Conservation (phyloP, 2,888 invertebrate species). For the Nomada fabriciana region DNA sequence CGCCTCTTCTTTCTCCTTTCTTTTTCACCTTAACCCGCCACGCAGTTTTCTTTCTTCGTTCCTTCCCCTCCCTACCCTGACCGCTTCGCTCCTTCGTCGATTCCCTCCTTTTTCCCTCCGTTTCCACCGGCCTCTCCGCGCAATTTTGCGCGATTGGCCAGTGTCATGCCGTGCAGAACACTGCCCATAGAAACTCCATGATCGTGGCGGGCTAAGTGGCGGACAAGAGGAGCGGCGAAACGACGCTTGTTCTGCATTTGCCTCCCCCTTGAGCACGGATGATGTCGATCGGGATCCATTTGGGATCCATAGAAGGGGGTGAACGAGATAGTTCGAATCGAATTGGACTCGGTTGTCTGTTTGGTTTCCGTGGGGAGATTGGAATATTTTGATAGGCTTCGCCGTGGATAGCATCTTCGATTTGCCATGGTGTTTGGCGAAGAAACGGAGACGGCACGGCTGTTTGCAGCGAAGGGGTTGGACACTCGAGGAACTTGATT, state of each 20-base stretch:
- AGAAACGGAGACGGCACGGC: neutral
- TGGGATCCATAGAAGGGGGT: constrained; percentile 44
- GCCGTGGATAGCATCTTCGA: constrained; percentile 35
- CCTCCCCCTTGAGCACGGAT: constrained; percentile 10
- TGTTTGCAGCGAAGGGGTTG: neutral
- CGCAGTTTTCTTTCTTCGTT: constrained; percentile 21
- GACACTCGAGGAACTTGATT: no score
- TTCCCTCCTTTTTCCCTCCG: constrained; percentile 30
- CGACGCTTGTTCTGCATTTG: constrained; percentile 65
- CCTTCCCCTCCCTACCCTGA: constrained; percentile 37
- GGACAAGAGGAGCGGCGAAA: constrained; percentile 56
- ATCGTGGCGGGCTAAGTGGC: constrained; percentile 66
- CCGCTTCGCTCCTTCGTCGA: constrained; percentile 22
- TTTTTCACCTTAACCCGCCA: constrained; percentile 19
- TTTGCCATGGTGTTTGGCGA: constrained; percentile 4
- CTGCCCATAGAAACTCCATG: constrained; percentile 55
- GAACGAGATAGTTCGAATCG: constrained; percentile 26
- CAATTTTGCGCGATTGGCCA: constrained; percentile 78
- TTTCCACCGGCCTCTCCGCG: constrained; percentile 35
- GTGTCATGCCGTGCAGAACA: constrained; percentile 72
- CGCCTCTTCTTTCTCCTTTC: constrained; percentile 2
- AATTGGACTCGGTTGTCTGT: constrained; percentile 3
- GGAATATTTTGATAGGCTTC: constrained; percentile 40
- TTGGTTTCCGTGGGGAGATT: constrained; percentile 20
- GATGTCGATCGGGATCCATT: constrained; percentile 56